Evolutionary conservation across 2,113 vertebrate species (phyloP).

Genomic region (Varanus komodoensis): DNA sequence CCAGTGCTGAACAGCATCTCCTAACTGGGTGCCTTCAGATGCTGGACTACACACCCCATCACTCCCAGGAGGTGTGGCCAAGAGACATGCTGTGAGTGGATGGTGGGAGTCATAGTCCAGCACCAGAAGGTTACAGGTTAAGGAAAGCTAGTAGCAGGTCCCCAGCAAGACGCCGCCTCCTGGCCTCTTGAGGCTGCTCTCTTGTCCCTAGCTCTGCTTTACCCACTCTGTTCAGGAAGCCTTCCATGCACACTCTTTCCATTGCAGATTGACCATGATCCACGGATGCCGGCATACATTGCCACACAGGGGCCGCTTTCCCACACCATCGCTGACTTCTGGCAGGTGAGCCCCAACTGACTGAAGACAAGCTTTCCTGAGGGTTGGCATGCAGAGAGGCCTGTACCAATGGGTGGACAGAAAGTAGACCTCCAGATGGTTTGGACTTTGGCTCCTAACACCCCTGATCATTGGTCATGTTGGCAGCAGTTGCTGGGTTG

Average conservation of each 20-base stretch:
- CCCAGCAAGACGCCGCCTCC: not conserved
- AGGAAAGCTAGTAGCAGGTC: not conserved
- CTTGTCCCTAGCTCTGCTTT: not conserved
- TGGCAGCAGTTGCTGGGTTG: too few relatives aligned
- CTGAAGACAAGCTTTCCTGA: not conserved
- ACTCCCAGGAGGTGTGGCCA: too few relatives aligned
- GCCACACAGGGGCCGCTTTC: constrained; percentile 94
- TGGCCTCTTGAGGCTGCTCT: not conserved
- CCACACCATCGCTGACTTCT: constrained; percentile 96
- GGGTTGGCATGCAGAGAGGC: not conserved
- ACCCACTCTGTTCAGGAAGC: not conserved
- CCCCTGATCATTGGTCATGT: too few relatives aligned
- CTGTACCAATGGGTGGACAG: not conserved
- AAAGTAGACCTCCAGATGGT: too few relatives aligned
- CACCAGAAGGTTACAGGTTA: too few relatives aligned
- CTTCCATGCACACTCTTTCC: not conserved
- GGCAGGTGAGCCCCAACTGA: constrained; percentile 86
- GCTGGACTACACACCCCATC: not conserved
- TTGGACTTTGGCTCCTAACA: too few relatives aligned
- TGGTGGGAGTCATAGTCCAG: not conserved
- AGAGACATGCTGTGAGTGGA: not conserved
- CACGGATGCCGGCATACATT: constrained; percentile 94
- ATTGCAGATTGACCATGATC: constrained; percentile 93
- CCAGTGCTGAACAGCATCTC: not conserved
- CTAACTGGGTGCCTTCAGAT: not conserved